phyloP scores from a whole-genome alignment of 2,888 invertebrate genomes.

The Cynaeus angustus region DNA sequence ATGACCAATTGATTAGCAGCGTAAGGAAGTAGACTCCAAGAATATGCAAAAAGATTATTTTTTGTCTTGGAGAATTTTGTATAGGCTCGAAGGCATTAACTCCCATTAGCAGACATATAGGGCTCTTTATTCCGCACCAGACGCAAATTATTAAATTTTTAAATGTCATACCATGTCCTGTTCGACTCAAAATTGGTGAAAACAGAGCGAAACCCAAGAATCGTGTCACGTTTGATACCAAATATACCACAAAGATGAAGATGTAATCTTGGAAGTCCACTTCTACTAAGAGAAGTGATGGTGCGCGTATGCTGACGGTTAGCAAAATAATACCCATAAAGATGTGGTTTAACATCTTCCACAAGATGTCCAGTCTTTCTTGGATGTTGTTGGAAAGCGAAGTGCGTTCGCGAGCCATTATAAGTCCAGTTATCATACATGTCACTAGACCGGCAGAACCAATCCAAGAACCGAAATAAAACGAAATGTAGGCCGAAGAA shows the following conservation, averaged over 20 bases:
- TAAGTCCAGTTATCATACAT: background rate
- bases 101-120: background rate
- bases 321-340: background rate
- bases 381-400: background rate
- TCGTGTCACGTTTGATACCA: conserved; percentile 4
- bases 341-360: background rate
- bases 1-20: conserved; percentile 17
- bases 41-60: conserved; percentile 3
- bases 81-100: background rate
- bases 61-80: background rate
- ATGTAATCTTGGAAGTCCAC: conserved; percentile 8
- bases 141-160: conserved; percentile 15
- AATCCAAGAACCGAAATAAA: background rate
- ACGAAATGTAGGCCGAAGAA: background rate
- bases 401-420: background rate
- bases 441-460: background rate
- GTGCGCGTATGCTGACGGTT: background rate
- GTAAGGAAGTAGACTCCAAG: background rate
- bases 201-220: conserved; percentile 14
- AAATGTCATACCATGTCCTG: conserved; percentile 26
- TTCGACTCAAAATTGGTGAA: conserved; percentile 17
- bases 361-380: background rate
- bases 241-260: conserved; percentile 23
- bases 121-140: conserved; percentile 24
- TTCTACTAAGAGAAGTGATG: background rate